Percentiles rank a stretch among this genome's conserved stretches.
Evolutionary conservation across 2,888 invertebrate genomes (phyloP).

Genomic region (Andrena trimmerana): DNA sequence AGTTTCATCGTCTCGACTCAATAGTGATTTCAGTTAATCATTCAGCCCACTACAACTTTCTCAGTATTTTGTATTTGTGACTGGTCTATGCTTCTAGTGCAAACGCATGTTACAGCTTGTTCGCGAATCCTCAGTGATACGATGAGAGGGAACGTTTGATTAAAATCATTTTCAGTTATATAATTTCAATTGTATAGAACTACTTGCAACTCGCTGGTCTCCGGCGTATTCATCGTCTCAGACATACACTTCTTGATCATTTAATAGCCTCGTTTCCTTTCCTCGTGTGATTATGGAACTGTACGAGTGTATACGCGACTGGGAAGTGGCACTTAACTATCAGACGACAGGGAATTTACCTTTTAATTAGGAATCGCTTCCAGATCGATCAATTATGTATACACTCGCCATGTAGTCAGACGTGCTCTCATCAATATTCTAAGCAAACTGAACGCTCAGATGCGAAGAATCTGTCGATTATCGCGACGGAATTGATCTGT

Average conservation of each 20-base stretch:
- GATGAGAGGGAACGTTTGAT: slow-evolving; percentile 15
- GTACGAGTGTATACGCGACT: slow-evolving; percentile 46
- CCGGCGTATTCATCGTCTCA: too few relatives aligned
- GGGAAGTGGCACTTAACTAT: slow-evolving; percentile 38
- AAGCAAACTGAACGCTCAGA: slow-evolving; percentile 47
- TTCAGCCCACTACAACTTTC: slow-evolving; percentile 2
- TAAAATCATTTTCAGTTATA: too few relatives aligned
- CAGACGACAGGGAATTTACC: slow-evolving; percentile 45
- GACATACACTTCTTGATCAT: not conserved
- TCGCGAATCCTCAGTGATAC: not conserved
- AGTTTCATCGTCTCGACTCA: not conserved
- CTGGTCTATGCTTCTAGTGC: slow-evolving; percentile 49
- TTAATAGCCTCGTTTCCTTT: slow-evolving; percentile 30
- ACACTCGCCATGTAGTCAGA: slow-evolving; percentile 56
- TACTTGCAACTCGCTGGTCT: not conserved
- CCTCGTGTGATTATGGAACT: slow-evolving; percentile 10
- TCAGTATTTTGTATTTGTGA: slow-evolving; percentile 33
- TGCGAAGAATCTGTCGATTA: slow-evolving; percentile 25
- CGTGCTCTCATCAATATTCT: slow-evolving; percentile 50
- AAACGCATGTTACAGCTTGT: slow-evolving; percentile 57
- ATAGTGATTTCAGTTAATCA: slow-evolving; percentile 34
- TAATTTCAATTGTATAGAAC: not conserved
- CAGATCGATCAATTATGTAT: slow-evolving; percentile 59
- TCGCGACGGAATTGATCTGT: slow-evolving; percentile 13
- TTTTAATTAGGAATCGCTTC: slow-evolving; percentile 49